Evolutionary conservation across 53 echinoderm and acorn worm species (phyloP).

Genomic region (Henricia sp.): DNA sequence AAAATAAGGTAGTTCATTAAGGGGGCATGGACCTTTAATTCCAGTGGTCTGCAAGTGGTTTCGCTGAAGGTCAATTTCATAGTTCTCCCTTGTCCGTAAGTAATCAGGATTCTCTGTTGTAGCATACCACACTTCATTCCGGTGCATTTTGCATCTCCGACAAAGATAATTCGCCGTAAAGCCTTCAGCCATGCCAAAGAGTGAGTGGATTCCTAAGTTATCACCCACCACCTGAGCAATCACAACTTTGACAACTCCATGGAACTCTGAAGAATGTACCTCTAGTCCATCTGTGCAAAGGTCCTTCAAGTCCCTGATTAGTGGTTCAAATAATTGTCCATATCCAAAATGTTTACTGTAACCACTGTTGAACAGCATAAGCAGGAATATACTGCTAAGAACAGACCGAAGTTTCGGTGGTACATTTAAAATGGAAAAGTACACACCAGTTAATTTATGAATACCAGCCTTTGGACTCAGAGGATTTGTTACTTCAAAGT

Average conservation of each 20-base stretch:
- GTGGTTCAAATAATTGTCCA: slow-evolving; percentile 38
- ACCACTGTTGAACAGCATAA: slow-evolving; percentile 55
- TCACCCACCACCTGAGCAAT: slow-evolving; percentile 29
- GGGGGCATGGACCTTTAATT: slow-evolving; percentile 24
- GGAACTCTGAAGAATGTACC: not conserved
- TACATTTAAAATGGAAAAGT: slow-evolving; percentile 62
- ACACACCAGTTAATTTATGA: slow-evolving; percentile 65
- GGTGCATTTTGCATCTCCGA: not conserved
- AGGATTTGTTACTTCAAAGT: slow-evolving; percentile 70
- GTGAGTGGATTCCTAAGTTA: slow-evolving; percentile 24
- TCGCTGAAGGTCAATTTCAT: not conserved
- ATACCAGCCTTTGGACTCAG: slow-evolving; percentile 62
- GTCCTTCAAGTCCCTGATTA: slow-evolving; percentile 25
- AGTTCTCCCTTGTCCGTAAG: not conserved
- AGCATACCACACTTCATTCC: not conserved
- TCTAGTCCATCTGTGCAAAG: slow-evolving; percentile 1
- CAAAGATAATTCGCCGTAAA: slow-evolving; percentile 24
- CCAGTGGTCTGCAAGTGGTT: slow-evolving; percentile 9
- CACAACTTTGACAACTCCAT: not conserved
- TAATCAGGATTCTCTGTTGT: not conserved
- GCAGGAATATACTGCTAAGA: slow-evolving; percentile 48
- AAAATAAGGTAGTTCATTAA: slow-evolving; percentile 26
- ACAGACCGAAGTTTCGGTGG: slow-evolving; percentile 66
- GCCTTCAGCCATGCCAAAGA: slow-evolving; percentile 34
- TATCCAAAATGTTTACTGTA: slow-evolving; percentile 57